phyloP scores from a whole-genome alignment of 2,797 vertebrate genomes.

The Austrolebias charrua region DNA sequence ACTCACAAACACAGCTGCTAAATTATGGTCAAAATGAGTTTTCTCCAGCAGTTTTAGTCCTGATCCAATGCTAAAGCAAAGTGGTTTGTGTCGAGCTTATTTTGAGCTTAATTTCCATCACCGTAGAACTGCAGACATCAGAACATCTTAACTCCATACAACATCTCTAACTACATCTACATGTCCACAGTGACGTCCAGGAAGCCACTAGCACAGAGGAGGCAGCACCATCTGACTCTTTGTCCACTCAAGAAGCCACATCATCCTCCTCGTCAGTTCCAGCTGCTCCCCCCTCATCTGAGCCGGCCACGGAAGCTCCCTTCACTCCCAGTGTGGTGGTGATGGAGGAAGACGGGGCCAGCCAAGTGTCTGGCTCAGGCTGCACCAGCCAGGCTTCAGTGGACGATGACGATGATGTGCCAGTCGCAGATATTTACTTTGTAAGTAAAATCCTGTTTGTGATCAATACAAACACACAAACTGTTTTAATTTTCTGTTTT shows the following conservation, averaged over 20 bases:
- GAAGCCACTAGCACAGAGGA: conserved; percentile 41
- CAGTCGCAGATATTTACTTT: conserved; percentile 94
- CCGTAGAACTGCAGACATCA: no score
- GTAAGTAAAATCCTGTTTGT: conserved; percentile 77
- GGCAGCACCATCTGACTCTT: conserved; percentile 65
- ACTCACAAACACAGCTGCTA: conserved; percentile 42
- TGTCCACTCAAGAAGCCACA: conserved; percentile 58
- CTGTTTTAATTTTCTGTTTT: conserved; percentile 20
- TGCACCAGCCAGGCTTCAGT: conserved; percentile 92
- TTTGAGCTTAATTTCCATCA: no score
- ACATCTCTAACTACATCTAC: neutral
- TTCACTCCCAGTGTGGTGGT: conserved; percentile 66
- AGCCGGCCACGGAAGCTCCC: conserved; percentile 29
- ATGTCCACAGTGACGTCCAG: conserved; percentile 64
- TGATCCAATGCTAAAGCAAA: conserved; percentile 10
- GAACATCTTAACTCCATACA: neutral
- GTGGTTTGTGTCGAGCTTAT: conserved; percentile 28
- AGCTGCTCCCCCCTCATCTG: conserved; percentile 39
- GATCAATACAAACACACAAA: no score
- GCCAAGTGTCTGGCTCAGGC: conserved; percentile 90
- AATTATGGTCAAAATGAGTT: conserved; percentile 21
- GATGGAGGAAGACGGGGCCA: conserved; percentile 84
- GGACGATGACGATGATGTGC: conserved; percentile 89
- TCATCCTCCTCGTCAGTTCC: conserved; percentile 56
- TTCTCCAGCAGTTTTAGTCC: no score